phyloP scores from a whole-genome alignment of 2,888 invertebrate species.

The Caenorhabditis angaria region DNA sequence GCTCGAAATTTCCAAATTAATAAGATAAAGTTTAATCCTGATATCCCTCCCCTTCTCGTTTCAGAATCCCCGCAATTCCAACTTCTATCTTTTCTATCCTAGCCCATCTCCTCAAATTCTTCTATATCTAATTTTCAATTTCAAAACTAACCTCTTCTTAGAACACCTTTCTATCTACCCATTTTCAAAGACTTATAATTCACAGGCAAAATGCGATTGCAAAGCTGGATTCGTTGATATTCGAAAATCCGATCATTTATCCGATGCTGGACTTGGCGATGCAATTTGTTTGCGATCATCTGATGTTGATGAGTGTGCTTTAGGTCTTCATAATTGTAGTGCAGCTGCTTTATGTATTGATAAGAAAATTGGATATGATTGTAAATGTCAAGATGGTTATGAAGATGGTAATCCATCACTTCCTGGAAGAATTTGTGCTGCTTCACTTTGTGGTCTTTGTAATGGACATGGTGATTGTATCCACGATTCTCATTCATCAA shows the following conservation, averaged over 20 bases:
- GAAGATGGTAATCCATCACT: conserved; percentile 64
- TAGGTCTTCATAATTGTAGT: conserved; percentile 69
- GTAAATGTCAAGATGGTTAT: conserved; percentile 60
- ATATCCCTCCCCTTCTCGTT: no score
- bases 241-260: conserved; percentile 49
- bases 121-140: background rate
- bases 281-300: conserved; percentile 41
- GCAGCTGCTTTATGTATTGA: conserved; percentile 67
- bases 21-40: no score
- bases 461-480: conserved; percentile 71
- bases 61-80: no score
- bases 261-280: conserved; percentile 50
- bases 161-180: background rate
- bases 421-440: conserved; percentile 69
- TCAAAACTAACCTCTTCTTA: background rate
- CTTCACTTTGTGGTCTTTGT: conserved; percentile 62
- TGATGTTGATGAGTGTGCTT: conserved; percentile 66
- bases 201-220: conserved; percentile 60
- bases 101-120: no score
- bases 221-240: conserved; percentile 62
- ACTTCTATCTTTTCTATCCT: no score
- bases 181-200: conserved; percentile 24
- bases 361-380: conserved; percentile 59
- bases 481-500: conserved; percentile 57
- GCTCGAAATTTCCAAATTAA: no score